These are phyloP conservation scores for Shargacucullia verbasci DNA, from an alignment of 2,888 invertebrate species.

Conservation along the genomic window DNA sequence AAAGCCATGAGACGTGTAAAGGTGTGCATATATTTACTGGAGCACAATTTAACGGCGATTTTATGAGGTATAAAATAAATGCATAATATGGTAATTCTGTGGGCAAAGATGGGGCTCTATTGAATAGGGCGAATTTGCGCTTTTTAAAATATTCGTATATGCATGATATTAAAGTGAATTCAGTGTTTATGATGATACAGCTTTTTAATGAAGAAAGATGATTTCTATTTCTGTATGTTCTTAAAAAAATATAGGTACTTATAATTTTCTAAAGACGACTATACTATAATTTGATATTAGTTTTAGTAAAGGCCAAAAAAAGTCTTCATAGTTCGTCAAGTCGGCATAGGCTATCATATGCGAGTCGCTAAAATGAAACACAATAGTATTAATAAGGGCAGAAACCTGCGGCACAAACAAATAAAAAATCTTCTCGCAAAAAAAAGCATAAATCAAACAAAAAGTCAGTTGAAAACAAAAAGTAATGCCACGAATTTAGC, in stretches of 20 bases:
- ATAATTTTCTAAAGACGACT: too few species aligned
- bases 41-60: slow-evolving; percentile 46
- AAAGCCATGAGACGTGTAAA: slow-evolving; percentile 65
- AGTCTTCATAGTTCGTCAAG: too few species aligned
- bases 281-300: too few species aligned
- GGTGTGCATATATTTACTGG: slow-evolving; percentile 52
- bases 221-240: too few species aligned
- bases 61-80: slow-evolving; percentile 45
- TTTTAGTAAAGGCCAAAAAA: too few species aligned
- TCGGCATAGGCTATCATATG: too few species aligned
- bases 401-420: too few species aligned
- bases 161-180: neutral
- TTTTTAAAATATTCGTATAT: slow-evolving; percentile 14
- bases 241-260: too few species aligned
- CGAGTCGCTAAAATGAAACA: too few species aligned
- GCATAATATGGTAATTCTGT: slow-evolving; percentile 34
- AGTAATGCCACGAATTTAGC: slow-evolving; percentile 44
- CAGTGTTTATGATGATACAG: too few species aligned
- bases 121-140: slow-evolving; percentile 5
- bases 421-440: slow-evolving; percentile 20
- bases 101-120: slow-evolving; percentile 12
- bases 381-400: too few species aligned
- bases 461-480: slow-evolving; percentile 34
- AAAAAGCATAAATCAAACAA: slow-evolving; percentile 42
- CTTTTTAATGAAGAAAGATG: too few species aligned